These are phyloP conservation scores for Aproaerema taeniolella DNA, from an alignment of 2,888 invertebrate species.

Conservation along the genomic window DNA sequence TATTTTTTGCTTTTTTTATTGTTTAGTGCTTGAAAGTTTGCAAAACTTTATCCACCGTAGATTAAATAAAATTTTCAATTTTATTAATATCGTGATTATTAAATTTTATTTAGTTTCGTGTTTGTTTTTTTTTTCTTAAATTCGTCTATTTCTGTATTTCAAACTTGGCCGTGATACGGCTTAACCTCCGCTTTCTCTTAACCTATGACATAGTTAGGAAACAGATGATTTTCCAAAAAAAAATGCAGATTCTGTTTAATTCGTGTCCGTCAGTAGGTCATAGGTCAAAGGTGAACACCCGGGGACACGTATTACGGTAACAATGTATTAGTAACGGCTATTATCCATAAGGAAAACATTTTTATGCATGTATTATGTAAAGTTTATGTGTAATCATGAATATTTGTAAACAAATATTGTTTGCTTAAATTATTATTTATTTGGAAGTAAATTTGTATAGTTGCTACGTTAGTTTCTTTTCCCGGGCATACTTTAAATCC, in stretches of 20 bases:
- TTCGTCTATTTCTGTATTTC: no score
- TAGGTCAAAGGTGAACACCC: conserved; percentile 43
- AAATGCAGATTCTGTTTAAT: conserved; percentile 41
- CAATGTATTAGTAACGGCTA: conserved; percentile 1
- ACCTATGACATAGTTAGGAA: conserved; percentile 59
- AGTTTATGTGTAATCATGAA: background rate
- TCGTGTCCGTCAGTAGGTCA: conserved; percentile 35
- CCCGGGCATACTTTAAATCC: no score
- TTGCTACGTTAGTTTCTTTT: no score
- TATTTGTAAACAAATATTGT: conserved; percentile 5
- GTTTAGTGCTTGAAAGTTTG: no score
- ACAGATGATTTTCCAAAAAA: conserved; percentile 48
- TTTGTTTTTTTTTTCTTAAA: no score
- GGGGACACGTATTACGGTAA: conserved; percentile 6
- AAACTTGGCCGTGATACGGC: conserved; percentile 17
- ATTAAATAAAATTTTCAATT: no score
- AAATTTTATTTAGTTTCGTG: no score
- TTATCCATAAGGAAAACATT: conserved; percentile 2
- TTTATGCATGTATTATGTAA: conserved; percentile 8
- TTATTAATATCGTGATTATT: no score
- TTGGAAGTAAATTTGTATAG: background rate
- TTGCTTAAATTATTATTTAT: background rate
- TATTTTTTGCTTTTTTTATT: no score
- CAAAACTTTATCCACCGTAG: no score
- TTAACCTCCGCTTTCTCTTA: conserved; percentile 68